Evolutionary conservation across 2,113 vertebrate genomes (phyloP).

Genomic region (Antigone vipio): DNA sequence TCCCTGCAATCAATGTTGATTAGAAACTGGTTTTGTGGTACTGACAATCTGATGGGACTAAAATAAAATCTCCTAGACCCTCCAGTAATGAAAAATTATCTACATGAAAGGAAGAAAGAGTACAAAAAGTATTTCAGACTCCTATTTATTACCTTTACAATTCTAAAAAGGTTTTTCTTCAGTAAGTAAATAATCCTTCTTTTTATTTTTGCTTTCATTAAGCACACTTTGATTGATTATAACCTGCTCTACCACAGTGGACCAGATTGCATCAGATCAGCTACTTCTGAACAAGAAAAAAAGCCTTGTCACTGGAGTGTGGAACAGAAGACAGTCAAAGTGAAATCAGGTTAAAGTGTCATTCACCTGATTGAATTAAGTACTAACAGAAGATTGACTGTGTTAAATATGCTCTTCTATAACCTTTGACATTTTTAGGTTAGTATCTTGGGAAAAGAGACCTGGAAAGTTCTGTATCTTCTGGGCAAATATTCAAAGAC

Average conservation of each 20-base stretch:
- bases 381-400: background rate
- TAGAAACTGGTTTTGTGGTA: conserved; percentile 51
- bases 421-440: background rate
- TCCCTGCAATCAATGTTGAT: conserved; percentile 42
- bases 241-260: background rate
- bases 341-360: background rate
- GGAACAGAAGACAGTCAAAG: background rate
- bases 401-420: background rate
- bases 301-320: background rate
- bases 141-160: conserved; percentile 5
- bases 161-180: background rate
- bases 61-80: conserved; percentile 1
- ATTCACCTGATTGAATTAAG: background rate
- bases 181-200: background rate
- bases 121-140: conserved; percentile 1
- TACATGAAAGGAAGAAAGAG: background rate
- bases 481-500: background rate
- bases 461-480: background rate
- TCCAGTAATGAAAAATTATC: conserved; percentile 38
- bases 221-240: conserved; percentile 18
- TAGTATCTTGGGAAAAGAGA: background rate
- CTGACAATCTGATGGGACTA: background rate
- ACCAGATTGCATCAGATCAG: background rate
- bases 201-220: conserved; percentile 36
- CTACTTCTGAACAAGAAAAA: background rate